A percentile compares a stretch with the other conserved stretches of the same genome.
Evolutionary conservation across 2,113 vertebrate species (phyloP).

Genomic region (Sebastes schlegelii): DNA sequence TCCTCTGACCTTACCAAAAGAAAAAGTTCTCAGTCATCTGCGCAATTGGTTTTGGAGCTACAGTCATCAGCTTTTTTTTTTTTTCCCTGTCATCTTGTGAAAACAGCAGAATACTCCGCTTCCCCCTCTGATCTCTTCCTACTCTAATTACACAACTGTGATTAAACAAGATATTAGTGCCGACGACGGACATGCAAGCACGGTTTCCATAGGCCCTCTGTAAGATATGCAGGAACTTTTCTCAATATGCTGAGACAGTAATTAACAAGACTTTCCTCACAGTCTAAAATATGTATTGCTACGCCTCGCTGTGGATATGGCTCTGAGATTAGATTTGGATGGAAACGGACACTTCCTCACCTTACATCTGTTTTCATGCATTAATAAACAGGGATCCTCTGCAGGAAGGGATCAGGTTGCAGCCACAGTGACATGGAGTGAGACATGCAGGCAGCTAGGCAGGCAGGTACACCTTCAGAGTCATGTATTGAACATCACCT

Average conservation of each 20-base stretch:
- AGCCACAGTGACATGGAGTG: conserved; percentile 35
- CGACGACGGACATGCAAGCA: conserved; percentile 55
- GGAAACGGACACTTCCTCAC: conserved; percentile 58
- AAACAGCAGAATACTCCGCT: conserved; percentile 35
- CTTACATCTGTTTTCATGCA: conserved; percentile 74
- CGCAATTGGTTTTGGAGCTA: conserved; percentile 40
- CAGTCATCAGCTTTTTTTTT: conserved; percentile 53
- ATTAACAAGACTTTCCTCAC: conserved; percentile 13
- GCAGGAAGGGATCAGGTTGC: conserved; percentile 53
- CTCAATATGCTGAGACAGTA: conserved; percentile 7
- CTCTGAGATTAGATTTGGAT: conserved; percentile 40
- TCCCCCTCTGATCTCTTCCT: conserved; percentile 46
- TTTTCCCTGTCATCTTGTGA: conserved; percentile 42
- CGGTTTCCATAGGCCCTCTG: neutral
- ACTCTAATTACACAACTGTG: conserved; percentile 54
- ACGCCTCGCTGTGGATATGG: neutral
- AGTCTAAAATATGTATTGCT: conserved; percentile 33
- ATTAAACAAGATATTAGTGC: conserved; percentile 52
- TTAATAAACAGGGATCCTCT: conserved; percentile 68
- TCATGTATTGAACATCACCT: conserved; percentile 4
- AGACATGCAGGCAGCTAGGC: conserved; percentile 52
- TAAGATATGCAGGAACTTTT: conserved; percentile 20
- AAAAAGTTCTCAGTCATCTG: conserved; percentile 29
- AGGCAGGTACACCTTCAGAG: conserved; percentile 75
- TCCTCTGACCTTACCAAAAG: conserved; percentile 45